phyloP scores from a whole-genome alignment of 2,888 invertebrate species.

The Pseudococcus longispinus region DNA sequence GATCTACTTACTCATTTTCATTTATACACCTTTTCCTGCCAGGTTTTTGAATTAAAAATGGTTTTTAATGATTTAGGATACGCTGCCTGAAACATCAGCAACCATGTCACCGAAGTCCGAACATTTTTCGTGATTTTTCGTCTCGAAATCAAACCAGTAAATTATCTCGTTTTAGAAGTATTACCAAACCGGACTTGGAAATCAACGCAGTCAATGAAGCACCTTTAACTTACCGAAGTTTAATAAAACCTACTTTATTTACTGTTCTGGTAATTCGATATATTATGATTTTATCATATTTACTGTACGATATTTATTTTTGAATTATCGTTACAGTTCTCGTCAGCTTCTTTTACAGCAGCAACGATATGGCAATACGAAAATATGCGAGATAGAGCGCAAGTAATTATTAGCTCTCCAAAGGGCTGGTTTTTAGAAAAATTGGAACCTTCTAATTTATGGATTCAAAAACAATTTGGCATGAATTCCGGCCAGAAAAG shows the following conservation, averaged over 20 bases:
- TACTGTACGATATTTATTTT: constrained; percentile 57
- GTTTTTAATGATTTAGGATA: background rate
- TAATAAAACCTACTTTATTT: constrained; percentile 47
- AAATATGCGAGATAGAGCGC: constrained; percentile 63
- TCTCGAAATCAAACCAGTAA: background rate
- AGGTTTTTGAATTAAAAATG: background rate
- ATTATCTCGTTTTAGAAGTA: background rate
- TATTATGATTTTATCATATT: constrained; percentile 37
- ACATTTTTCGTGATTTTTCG: background rate
- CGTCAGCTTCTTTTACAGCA: constrained; percentile 74
- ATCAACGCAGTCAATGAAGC: constrained; percentile 25
- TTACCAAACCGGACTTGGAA: constrained; percentile 63
- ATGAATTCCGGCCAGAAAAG: background rate
- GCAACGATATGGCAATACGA: constrained; percentile 92
- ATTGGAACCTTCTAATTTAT: background rate
- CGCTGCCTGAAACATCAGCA: background rate
- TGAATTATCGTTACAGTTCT: constrained; percentile 66
- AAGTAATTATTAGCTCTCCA: constrained; percentile 25
- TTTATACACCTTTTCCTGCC: background rate
- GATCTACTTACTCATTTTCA: background rate
- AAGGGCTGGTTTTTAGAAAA: constrained; percentile 29
- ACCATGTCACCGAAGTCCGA: background rate
- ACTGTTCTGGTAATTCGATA: constrained; percentile 8
- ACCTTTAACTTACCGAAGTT: constrained; percentile 17
- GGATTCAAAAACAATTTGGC: constrained; percentile 22